Evolutionary conservation across 2,113 vertebrate genomes (phyloP).

Genomic region (Prionailurus viverrinus): DNA sequence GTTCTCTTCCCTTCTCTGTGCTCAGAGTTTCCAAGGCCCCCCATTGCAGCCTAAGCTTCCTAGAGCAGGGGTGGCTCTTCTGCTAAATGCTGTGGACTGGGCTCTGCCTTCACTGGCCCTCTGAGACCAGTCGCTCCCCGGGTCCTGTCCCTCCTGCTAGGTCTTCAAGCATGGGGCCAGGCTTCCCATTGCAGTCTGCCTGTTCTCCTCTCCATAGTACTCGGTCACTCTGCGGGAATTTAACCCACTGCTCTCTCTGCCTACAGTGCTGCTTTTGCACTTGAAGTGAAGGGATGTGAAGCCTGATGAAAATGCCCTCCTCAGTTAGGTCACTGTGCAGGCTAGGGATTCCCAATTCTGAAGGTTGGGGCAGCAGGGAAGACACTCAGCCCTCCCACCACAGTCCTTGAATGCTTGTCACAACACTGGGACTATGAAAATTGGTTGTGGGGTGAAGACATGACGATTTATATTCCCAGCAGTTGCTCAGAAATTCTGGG

Average conservation of each 20-base stretch:
- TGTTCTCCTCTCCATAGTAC: no score
- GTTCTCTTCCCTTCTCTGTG: background rate
- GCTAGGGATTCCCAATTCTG: background rate
- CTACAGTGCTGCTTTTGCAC: background rate
- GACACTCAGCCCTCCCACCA: background rate
- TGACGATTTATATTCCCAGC: background rate
- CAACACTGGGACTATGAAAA: background rate
- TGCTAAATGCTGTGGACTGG: background rate
- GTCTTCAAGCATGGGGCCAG: background rate
- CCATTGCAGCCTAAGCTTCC: background rate
- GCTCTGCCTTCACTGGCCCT: rapidly evolving
- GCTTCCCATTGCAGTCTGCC: background rate
- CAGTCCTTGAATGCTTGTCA: background rate
- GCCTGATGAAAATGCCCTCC: background rate
- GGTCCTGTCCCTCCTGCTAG: background rate
- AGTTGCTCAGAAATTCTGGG: conserved; percentile 46
- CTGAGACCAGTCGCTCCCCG: background rate
- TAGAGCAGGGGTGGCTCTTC: background rate
- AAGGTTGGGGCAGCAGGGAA: background rate
- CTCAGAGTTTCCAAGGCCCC: background rate
- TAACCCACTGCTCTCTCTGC: background rate
- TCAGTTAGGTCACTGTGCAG: background rate
- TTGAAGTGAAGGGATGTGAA: background rate
- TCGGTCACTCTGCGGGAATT: background rate
- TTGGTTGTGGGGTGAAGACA: background rate